Percentiles rank a stretch among this genome's conserved stretches.
These are phyloP conservation scores for Amphiprion clarkii DNA, from an alignment of 2,797 vertebrate species.

Conservation along the genomic window DNA sequence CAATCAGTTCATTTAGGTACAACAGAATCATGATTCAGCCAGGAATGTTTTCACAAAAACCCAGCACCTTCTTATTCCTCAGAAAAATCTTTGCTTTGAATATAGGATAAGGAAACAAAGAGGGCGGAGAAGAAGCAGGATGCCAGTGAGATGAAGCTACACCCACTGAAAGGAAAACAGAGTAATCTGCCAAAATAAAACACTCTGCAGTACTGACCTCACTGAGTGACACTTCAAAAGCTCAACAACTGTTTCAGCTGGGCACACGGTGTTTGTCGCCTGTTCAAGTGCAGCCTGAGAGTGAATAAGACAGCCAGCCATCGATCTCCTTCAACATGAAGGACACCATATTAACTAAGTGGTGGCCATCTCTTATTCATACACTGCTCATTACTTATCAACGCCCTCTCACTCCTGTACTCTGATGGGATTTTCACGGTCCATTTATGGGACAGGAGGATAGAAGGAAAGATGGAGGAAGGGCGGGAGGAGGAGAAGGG, in stretches of 20 bases:
- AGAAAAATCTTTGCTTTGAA: constrained; percentile 7
- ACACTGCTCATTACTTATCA: constrained; percentile 67
- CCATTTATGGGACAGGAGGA: constrained; percentile 61
- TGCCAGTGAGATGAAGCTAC: background rate
- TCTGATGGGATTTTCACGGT: constrained; percentile 74
- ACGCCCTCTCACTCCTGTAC: constrained; percentile 57
- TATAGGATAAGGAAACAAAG: background rate
- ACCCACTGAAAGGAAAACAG: background rate
- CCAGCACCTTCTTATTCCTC: background rate
- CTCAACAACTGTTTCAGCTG: constrained; percentile 16
- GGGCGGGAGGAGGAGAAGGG: background rate
- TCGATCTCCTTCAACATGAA: constrained; percentile 60
- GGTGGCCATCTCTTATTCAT: constrained; percentile 67
- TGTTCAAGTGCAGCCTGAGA: background rate
- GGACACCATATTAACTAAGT: constrained; percentile 68
- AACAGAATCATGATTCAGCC: constrained; percentile 6
- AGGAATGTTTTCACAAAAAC: constrained; percentile 2
- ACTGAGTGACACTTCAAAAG: constrained; percentile 42
- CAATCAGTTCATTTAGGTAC: background rate
- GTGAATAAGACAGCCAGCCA: constrained; percentile 19
- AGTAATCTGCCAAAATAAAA: constrained; percentile 13
- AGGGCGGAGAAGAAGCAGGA: background rate
- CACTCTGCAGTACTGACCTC: constrained; percentile 8
- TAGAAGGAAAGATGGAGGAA: constrained; percentile 35
- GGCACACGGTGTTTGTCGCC: constrained; percentile 5